phyloP scores from a whole-genome alignment of 1,140 invertebrate genomes.

The Ips typographus region DNA sequence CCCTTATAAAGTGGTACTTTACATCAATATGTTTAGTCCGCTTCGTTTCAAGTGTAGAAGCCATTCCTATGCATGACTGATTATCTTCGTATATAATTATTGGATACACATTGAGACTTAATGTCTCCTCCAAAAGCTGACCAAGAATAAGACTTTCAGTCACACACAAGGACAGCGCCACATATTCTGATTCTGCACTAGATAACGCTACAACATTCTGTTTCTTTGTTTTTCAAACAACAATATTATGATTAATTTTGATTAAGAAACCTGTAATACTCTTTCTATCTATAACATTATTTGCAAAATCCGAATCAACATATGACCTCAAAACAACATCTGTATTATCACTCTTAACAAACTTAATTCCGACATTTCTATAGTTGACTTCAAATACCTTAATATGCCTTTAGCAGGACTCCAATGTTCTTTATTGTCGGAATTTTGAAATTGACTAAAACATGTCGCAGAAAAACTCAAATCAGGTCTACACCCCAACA shows the following conservation, averaged over 20 bases:
- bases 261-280: slow-evolving; percentile 28
- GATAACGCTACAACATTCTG: too few species aligned
- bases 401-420: slow-evolving; percentile 48
- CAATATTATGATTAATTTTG: slow-evolving; percentile 15
- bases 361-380: slow-evolving; percentile 30
- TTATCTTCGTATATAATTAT: slow-evolving; percentile 4
- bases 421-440: slow-evolving; percentile 46
- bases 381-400: slow-evolving; percentile 49
- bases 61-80: slow-evolving; percentile 6
- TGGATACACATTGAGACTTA: slow-evolving; percentile 10
- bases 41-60: not conserved
- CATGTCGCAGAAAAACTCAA: slow-evolving; percentile 49
- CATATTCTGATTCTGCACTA: too few species aligned
- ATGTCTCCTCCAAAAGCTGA: not conserved
- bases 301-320: slow-evolving; percentile 34
- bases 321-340: slow-evolving; percentile 13
- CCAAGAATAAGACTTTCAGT: not conserved
- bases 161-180: slow-evolving; percentile 20
- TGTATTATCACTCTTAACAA: slow-evolving; percentile 25
- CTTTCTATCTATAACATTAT: slow-evolving; percentile 23
- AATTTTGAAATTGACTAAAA: slow-evolving; percentile 47
- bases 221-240: too few species aligned
- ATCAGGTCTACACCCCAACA: slow-evolving; percentile 50
- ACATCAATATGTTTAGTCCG: not conserved
- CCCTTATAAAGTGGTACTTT: not conserved